Base-by-base conservation (phyloP, 2,888 invertebrate species). In the Eurois occulta region DNA sequence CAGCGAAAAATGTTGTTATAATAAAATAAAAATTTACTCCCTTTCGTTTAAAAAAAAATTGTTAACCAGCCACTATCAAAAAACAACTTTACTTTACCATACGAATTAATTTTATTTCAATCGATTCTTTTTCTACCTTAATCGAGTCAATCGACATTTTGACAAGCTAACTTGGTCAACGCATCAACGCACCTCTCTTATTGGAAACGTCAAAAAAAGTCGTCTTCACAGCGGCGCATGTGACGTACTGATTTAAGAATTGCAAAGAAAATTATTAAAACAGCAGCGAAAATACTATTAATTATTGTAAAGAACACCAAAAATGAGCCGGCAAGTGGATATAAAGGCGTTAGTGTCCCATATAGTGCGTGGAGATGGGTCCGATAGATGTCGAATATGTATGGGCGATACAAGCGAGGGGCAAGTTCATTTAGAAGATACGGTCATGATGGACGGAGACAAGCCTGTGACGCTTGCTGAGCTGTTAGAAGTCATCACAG, bases 331-430 rank as follows among this genome's bases (percentile, higher is more conserved):
- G 38, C 93, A 95, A 93, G 94, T 96, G 60, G 94, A 96, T 83
- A 89, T 96, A 58, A 96, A 95, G 84, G 95, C 96, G 11, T 90
- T 96, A 78, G 93, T 96, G 78, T 96, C 96, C n/a, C 96, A 96
- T 86, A 94, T 96, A 80, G 93, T 96, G 43, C 92, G 93, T 78
- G 96, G 96, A 82, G 96, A 96, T 85, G 96, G 96, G 6, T 89
- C 91, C 64, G 94, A 96, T 78, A 95, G 93, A 93, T 96, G 96
- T 86, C 91, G 96, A 88, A 96, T 96, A 86, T 96, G 96, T 84
- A 94, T 96, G 95, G 96, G 96, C 2, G 96, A 95, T 75, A 96
- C 96, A 1, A 90, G 94, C 2, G 95, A 96, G 82, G 96, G 96
- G 8, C 96, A 95, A 90, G 96, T 96, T 43, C 94, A 94, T 83